Base-by-base conservation (phyloP, 2,797 vertebrate genomes). In the Thunnus albacares region DNA sequence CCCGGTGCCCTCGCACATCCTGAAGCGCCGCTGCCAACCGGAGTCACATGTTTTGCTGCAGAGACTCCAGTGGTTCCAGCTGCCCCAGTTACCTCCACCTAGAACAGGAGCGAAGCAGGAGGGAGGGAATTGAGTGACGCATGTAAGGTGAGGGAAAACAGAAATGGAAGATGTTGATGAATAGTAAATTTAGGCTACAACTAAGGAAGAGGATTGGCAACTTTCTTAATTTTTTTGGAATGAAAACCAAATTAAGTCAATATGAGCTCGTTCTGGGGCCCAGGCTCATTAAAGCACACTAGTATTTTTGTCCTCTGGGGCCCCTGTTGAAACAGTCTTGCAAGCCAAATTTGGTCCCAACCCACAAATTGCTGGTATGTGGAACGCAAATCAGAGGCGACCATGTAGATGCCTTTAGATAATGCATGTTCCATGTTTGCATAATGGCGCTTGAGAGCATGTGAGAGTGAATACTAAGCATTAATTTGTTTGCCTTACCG, bases 21-120 rank as follows among this genome's bases (percentile, higher is more conserved):
- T 96, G 95, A 97, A 97, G 79, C 98, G 97, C 2, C 96, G 96
- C 95, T 98, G 98, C 97, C 96, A 99, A 60, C 98, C 98, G 0
- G 97, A 98, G 94, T 99, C 98, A 1, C 98, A 99, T 0, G 97
- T 99, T 93, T 99, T 99, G 88, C 97, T 99, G 92, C 98, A 99
- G 79, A 97, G 94, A 83, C 96, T 98, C 98, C 98, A 99, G 70
- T 97, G 96, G 81, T 97, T 99, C 98, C 98, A 99, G 0, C 96
- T 95, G 14, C 97, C 98, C 98, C 98, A 99, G 84, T 97, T 98
- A 88, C 98, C 97, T 70, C 97, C 98, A 17, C 94, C 95, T 97
- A 71, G 18, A 41, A 56, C 60, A 76, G n/a, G 51, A 74, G 35
- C 28, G 79, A 24, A 65, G 55, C 35, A 17, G 12, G 24, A 30